Evolutionary conservation across 2,888 invertebrate species (phyloP), one percentile per base, ranked within the genome.

Genomic region (Acrobasis repandana): DNA sequence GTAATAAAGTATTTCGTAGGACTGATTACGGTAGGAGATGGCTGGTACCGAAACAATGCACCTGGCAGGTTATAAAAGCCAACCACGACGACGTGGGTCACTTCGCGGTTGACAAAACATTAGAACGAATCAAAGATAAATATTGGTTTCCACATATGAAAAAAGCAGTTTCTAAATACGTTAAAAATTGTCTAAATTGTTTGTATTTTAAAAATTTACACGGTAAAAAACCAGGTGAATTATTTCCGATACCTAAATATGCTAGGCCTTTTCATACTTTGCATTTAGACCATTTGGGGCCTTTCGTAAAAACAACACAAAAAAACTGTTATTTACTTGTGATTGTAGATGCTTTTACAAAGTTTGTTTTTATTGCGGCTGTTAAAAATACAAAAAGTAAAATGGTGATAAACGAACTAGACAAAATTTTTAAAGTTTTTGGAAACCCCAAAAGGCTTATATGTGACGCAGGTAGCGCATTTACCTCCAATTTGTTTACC

Each of bases 51-150:
- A 71, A 72, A 50, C 33, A 43, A 5, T 66, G 66, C 34, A 61
- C 68, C 11, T 74, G 69, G 72, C 67, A 71, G 38, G 43, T 63
- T 9, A 63, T 64, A 57, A 18, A 61, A 14, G 9, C 59, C 36
- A 66, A 67, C 18, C 76, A 78, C 56, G 76, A 78, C 58, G 71
- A 75, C 34, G 47, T 70, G 15, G 76, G 76, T 11, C 78, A 78
- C 61, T 76, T 73, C 61, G 64, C 67, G 0, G 47, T 70, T 0
- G 68, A 71, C n/a, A 71, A 71, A 63, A 66, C 74, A 18, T 14
- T 73, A 16, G 67, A 71, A 61, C 61, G 66, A 56, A 66, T 74
- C 15, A 59, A 50, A 18, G 50, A 51, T 9, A 61, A 60, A 48
- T 74, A 65, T 62, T 74, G 74, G 71, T 74, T 74, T 60, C 67